phyloP scores from a whole-genome alignment of 2,888 invertebrate genomes.

The Odontothrips loti region DNA sequence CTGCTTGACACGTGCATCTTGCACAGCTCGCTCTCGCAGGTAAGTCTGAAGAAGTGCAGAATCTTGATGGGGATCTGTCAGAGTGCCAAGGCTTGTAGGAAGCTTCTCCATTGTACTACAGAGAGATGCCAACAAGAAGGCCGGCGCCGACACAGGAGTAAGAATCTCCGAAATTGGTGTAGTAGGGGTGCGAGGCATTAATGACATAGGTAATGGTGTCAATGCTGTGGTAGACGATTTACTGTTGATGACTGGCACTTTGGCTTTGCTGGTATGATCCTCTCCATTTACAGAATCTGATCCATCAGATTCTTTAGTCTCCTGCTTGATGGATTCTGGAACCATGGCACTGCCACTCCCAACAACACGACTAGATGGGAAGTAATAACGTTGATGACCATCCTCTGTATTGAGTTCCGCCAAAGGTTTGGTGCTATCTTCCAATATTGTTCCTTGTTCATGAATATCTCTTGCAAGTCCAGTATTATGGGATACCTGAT shows the following conservation, averaged over 20 bases:
- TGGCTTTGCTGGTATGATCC: slow-evolving; percentile 27
- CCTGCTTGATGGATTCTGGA: slow-evolving; percentile 8
- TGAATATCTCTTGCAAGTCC: slow-evolving; percentile 37
- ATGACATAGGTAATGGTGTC: background rate
- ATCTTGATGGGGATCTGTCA: slow-evolving; percentile 37
- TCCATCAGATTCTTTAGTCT: background rate
- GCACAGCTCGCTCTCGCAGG: slow-evolving; percentile 65
- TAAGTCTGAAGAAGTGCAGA: slow-evolving; percentile 60
- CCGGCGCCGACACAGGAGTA: slow-evolving; percentile 59
- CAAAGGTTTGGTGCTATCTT: slow-evolving; percentile 37
- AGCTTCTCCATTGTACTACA: slow-evolving; percentile 60
- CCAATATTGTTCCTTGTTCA: slow-evolving; percentile 31
- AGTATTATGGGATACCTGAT: slow-evolving; percentile 39
- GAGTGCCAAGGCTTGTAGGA: slow-evolving; percentile 43
- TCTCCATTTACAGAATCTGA: slow-evolving; percentile 30
- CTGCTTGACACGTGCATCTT: slow-evolving; percentile 67
- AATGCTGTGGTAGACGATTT: slow-evolving; percentile 30
- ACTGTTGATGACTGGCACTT: background rate
- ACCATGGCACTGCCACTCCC: slow-evolving; percentile 7
- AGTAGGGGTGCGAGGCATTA: slow-evolving; percentile 36
- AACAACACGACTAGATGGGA: slow-evolving; percentile 44
- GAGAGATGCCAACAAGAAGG: slow-evolving; percentile 56
- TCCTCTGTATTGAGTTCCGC: slow-evolving; percentile 41
- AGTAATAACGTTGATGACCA: slow-evolving; percentile 44
- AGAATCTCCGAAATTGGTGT: slow-evolving; percentile 51